phyloP scores from a whole-genome alignment of 1,140 invertebrate genomes.

The Grapholita molesta region DNA sequence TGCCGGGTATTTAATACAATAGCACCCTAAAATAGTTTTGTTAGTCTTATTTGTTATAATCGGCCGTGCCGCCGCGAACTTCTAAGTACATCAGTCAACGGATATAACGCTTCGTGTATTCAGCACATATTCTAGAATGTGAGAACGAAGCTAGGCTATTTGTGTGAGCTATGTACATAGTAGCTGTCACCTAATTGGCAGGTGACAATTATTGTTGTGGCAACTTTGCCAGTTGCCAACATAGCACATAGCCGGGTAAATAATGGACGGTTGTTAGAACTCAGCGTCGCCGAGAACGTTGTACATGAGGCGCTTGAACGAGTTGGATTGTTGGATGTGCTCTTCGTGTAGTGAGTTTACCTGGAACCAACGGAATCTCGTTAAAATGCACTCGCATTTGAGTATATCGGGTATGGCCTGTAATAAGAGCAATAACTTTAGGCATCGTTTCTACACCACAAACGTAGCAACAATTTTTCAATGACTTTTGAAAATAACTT shows the following conservation, averaged over 20 bases:
- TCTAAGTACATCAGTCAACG: slow-evolving; percentile 38
- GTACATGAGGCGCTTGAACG: slow-evolving; percentile 95
- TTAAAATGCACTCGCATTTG: too few species aligned
- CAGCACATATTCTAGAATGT: not conserved
- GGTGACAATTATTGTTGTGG: too few species aligned
- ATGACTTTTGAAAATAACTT: too few species aligned
- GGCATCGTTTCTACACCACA: too few species aligned
- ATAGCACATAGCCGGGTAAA: not conserved
- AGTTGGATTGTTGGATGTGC: slow-evolving; percentile 93
- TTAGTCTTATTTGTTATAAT: slow-evolving; percentile 70
- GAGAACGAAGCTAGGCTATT: not conserved
- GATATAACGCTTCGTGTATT: not conserved
- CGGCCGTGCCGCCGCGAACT: not conserved
- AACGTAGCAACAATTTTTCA: too few species aligned
- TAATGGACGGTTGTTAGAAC: slow-evolving; percentile 74
- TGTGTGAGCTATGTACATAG: not conserved
- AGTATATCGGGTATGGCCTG: too few species aligned
- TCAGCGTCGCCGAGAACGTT: slow-evolving; percentile 89
- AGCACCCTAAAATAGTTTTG: slow-evolving; percentile 61
- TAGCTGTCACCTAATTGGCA: too few species aligned
- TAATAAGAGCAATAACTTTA: too few species aligned
- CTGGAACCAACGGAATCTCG: slow-evolving; percentile 61
- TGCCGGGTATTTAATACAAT: slow-evolving; percentile 44
- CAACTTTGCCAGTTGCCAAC: too few species aligned
- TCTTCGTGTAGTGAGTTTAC: slow-evolving; percentile 82